Evolutionary conservation across 2,797 vertebrate genomes (phyloP), one percentile per base, ranked within the genome.

Genomic region (Pseudopleuronectes americanus): DNA sequence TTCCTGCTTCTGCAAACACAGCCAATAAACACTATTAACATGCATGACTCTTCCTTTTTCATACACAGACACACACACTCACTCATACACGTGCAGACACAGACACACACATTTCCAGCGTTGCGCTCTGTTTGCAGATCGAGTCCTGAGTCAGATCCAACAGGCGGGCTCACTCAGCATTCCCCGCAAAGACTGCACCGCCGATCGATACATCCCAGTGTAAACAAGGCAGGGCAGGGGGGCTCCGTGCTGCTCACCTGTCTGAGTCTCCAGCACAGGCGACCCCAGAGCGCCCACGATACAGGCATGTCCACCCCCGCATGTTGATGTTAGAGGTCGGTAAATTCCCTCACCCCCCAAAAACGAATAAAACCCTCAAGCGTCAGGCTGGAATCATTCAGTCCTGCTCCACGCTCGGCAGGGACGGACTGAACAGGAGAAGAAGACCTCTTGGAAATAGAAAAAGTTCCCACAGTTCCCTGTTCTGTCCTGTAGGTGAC

Each of bases 161-260:
- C 45, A 6, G 72, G 33, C 36, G 21, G 28, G 6, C 57, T 76
- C 76, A 63, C 69, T 83, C 73, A 75, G 69, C 64, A 41, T 53
- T 67, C 62, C 36, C 62, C 72, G 64, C 73, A 53, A 64, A 67
- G 49, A 43, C 57, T 63, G 70, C 69, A 61, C 64, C 24, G 52
- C 55, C 49, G 58, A 84, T 80, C 74, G 62, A 64, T 54, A 70
- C 43, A 74, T 72, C 66, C 76, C 51, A 41, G 14, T 72, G 79
- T 80, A 83, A 90, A 89, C 82, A 87, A 79, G 71, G 33, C 48
- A 45, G 70, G 47, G 59, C 71, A 45, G 62, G 69, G 16, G 53
- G 7, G 8, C 74, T 64, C 45, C 69, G 54, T 26, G 1, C 70
- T 5, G 19, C 93, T 93, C 91, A 94, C 91, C 92, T 90, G 80